Conservation (phyloP, 2,888 invertebrate species). For the Himalopsyche kuldschensis region DNA sequence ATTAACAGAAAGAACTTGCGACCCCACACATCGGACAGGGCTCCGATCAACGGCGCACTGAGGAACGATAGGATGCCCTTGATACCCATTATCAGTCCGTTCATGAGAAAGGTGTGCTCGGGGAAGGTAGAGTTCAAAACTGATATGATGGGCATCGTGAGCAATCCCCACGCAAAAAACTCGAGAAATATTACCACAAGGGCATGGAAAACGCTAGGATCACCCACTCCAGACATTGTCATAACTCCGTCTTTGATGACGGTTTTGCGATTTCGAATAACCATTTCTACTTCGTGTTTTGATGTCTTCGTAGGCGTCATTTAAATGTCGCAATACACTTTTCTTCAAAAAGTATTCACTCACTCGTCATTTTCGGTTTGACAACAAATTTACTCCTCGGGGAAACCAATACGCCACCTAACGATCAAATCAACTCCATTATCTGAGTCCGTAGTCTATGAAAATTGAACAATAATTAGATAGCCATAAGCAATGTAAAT, state of each 20-base stretch:
- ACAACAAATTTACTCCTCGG: constrained; percentile 10
- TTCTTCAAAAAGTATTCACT: constrained; percentile 6
- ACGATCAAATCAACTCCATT: constrained; percentile 3
- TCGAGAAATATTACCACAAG: constrained; percentile 98
- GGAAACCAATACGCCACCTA: constrained; percentile 13
- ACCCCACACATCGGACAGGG: constrained; percentile 97
- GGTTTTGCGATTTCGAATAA: constrained; percentile 82
- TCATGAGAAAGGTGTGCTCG: constrained; percentile 98
- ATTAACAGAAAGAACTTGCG: constrained; percentile 96
- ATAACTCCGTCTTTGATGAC: constrained; percentile 87
- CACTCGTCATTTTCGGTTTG: constrained; percentile 18
- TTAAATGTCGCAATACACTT: constrained; percentile 28
- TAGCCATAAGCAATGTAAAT: not conserved
- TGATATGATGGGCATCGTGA: constrained; percentile 95
- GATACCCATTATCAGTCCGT: constrained; percentile 98
- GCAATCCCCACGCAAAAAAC: constrained; percentile 99
- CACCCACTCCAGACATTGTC: constrained; percentile 85
- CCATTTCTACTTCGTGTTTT: constrained; percentile 85
- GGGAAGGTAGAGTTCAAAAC: constrained; percentile 97
- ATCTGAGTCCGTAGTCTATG: not conserved
- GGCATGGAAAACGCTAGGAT: constrained; percentile 97
- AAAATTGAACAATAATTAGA: not conserved
- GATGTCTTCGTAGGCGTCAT: constrained; percentile 77
- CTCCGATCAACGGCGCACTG: constrained; percentile 95
- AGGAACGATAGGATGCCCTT: constrained; percentile 97